Base-by-base conservation (phyloP, 2,888 invertebrate genomes). In the Schrankia costaestrigalis region DNA sequence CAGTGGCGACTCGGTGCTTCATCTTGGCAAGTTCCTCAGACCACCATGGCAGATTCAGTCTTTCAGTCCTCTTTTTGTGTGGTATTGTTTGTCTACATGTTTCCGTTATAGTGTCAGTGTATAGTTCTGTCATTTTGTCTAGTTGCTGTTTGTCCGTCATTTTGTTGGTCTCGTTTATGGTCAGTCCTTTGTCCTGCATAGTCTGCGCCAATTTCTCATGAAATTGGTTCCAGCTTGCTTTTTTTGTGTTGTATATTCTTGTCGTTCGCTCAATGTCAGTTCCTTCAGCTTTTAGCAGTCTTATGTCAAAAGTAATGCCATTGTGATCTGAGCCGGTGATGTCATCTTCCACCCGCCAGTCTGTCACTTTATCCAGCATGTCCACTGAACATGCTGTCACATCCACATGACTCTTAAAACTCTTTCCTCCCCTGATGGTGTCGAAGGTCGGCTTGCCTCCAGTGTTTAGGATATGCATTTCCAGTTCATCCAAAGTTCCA, bases 361-460 rank as follows among this genome's bases (percentile, higher is more conserved):
- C n/a, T n/a, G n/a, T n/a, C n/a, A n/a, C n/a, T 4, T 26, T 2
- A 7, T 21, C 23, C 0, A 51, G 17, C 2, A 52, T 1, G 0
- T 36, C 33, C 3, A n/a, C 3, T 0, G 53, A 35, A 31, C 58
- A 56, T 0, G 50, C 47, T 3, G 60, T 58, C 0, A 63, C 17
- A 22, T 60, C 62, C 0, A 61, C 55, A 8, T 14, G 17, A 23
- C 56, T 61, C 3, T 11, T 24, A 26, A 29, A 50, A 0, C 1
- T 2, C 17, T 23, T 37, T 0, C 25, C 26, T 1, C 49, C 45
- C 11, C 56, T 37, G 1, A 48, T 10, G 0, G 52, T 54, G 10
- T 54, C 41, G 28, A 58, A 63, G 0, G 60, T 59, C 0, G 62
- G 59, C 0, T 19, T 43, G 1, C 38, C 13, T 1, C 59, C 58